Percentiles rank a stretch among this genome's conserved stretches.
These are phyloP conservation scores for Notodonta ziczac DNA, from an alignment of 2,888 invertebrate genomes.

Conservation along the genomic window DNA sequence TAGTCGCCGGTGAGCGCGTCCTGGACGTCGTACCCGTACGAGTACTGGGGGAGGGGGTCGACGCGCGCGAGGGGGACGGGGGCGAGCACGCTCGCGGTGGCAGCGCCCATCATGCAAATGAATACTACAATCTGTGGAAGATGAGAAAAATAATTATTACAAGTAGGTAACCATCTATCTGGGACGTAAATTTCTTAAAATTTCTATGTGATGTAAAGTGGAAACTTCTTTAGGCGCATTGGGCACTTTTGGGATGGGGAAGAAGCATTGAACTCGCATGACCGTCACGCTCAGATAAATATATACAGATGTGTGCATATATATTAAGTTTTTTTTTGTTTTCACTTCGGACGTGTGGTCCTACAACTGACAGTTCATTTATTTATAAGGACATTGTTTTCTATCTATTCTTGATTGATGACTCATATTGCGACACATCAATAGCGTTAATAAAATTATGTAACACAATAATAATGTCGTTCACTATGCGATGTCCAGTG, in stretches of 20 bases:
- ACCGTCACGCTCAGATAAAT: too few species aligned
- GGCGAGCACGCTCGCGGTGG: conserved; percentile 66
- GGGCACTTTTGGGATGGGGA: too few species aligned
- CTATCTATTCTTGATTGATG: neutral
- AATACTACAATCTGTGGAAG: conserved; percentile 79
- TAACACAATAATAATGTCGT: conserved; percentile 27
- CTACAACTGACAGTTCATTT: too few species aligned
- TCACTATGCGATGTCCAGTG: conserved; percentile 26
- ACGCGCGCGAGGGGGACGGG: conserved; percentile 66
- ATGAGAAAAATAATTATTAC: conserved; percentile 14
- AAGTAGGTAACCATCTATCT: too few species aligned
- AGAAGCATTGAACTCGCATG: too few species aligned
- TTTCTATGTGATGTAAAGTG: too few species aligned
- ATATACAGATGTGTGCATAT: too few species aligned
- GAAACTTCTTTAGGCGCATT: too few species aligned
- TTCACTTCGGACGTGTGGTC: too few species aligned
- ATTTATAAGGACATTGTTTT: too few species aligned
- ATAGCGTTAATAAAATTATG: conserved; percentile 26
- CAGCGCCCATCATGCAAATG: conserved; percentile 69
- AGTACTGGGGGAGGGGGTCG: conserved; percentile 82
- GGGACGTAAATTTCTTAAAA: too few species aligned
- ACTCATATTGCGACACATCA: conserved; percentile 8
- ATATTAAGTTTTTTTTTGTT: too few species aligned
- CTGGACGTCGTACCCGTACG: conserved; percentile 84
- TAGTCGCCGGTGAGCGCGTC: conserved; percentile 85